Evolutionary conservation across 1,140 invertebrate genomes (phyloP).

Genomic region (Calephelis nemesis): DNA sequence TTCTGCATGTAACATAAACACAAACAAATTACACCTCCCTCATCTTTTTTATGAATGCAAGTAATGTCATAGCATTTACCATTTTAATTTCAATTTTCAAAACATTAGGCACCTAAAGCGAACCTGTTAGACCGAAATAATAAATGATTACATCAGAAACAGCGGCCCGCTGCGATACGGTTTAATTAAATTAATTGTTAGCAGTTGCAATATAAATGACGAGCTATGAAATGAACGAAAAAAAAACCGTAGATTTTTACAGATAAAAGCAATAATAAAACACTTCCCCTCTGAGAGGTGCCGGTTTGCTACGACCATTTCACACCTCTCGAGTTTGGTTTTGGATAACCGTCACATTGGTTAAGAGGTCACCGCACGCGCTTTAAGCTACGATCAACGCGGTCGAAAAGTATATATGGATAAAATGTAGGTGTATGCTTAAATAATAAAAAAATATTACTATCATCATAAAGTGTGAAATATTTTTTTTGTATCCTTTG

Average conservation of each 20-base stretch:
- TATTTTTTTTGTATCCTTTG: no score
- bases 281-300: constrained; percentile 51
- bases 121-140: constrained; percentile 51
- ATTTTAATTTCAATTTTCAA: constrained; percentile 28
- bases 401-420: no score
- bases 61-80: constrained; percentile 6
- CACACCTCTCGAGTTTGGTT: no score
- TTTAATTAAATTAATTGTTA: constrained; percentile 77
- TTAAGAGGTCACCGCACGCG: no score
- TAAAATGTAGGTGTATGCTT: no score
- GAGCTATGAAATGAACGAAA: constrained; percentile 57
- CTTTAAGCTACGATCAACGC: no score
- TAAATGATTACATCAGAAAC: constrained; percentile 63
- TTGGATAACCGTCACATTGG: no score
- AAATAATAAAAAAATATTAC: no score
- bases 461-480: no score
- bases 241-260: constrained; percentile 58
- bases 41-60: background rate
- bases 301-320: constrained; percentile 40
- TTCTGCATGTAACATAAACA: background rate
- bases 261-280: constrained; percentile 74
- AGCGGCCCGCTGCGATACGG: constrained; percentile 52
- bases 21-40: background rate
- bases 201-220: constrained; percentile 72
- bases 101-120: constrained; percentile 35